These are phyloP conservation scores for Pterostichus madidus DNA, from an alignment of 2,888 invertebrate genomes.

Conservation along the genomic window DNA sequence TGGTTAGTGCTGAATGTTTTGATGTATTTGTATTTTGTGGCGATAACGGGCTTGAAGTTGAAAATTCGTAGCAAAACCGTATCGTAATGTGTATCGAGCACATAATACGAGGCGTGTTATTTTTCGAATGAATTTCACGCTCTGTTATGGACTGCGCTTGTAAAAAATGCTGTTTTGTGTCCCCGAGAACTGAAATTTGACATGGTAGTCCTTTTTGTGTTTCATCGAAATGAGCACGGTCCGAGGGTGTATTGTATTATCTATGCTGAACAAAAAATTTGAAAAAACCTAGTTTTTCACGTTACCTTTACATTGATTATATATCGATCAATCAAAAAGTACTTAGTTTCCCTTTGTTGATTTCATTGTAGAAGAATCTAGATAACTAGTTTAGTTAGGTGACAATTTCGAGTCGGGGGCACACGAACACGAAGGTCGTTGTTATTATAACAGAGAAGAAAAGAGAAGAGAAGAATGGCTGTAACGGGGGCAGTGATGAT, in stretches of 20 bases:
- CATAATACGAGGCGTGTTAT: conserved; percentile 52
- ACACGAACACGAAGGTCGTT: conserved; percentile 49
- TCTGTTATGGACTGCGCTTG: conserved; percentile 56
- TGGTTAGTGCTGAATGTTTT: no score
- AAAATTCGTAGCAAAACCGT: conserved; percentile 29
- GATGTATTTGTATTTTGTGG: background rate
- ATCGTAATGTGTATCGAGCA: conserved; percentile 23
- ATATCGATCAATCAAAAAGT: conserved; percentile 63
- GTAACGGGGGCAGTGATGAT: conserved; percentile 55
- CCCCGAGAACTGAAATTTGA: conserved; percentile 59
- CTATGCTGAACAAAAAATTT: conserved; percentile 37
- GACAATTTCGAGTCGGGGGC: conserved; percentile 69
- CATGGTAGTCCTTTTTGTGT: conserved; percentile 61
- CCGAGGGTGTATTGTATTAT: conserved; percentile 52
- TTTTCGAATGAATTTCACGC: conserved; percentile 64
- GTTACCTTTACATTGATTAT: conserved; percentile 64
- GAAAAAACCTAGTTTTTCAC: conserved; percentile 55
- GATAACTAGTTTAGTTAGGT: conserved; percentile 72
- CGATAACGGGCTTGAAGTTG: conserved; percentile 15
- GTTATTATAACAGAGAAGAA: conserved; percentile 54
- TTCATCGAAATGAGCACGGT: conserved; percentile 43
- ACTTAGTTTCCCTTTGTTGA: conserved; percentile 52
- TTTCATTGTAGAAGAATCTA: background rate
- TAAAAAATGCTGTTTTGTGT: conserved; percentile 62
- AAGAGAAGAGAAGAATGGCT: background rate